Base-by-base conservation (phyloP, 2,113 vertebrate species). In the Lagopus leucura region DNA sequence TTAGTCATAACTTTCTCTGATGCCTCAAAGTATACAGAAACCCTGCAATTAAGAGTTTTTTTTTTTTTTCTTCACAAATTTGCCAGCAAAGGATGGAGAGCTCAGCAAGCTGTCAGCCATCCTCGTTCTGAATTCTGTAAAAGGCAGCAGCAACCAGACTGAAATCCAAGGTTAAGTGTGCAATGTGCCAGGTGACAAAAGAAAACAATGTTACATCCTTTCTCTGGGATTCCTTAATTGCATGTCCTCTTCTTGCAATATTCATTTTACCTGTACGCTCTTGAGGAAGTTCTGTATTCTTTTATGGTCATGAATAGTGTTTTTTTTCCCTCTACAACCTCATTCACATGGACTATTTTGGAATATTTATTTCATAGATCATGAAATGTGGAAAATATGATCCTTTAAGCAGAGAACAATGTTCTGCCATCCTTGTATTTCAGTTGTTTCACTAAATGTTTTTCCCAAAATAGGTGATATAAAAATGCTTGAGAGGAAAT, bases 141-240 rank as follows among this genome's bases (percentile, higher is more conserved):
- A 74, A 92, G 43, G 43, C 32, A 57, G 36, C 17, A 42, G 55
- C 16, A 67, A 42, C 36, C 42, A 38, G 50, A 43, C 54, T 87
- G 34, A 87, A 82, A 76, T 82, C 85, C 36, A 55, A 84, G 92
- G 87, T 95, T 86, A 95, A 92, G 60, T 48, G 60, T 79, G 47
- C 63, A n/a, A 77, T 77, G 40, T 71, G 36, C 40, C 71, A 47
- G 75, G 19, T 54, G 76, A 69, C 4, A 6, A 67, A 80, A 89
- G 40, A 80, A 89, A 82, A 50, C 0, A 0, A 36, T 83, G 52
- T 34, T 67, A 13, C 8, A 13, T 77, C 34, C 34, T 82, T 95
- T 75, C 88, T 66, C 22, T 48, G 91, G 64, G 66, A 63, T 75
- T 86, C 78, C 85, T 89, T 86, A 60, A 76, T 83, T 82, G 36